Base-by-base conservation (phyloP, 2,888 invertebrate species). In the Drosophila ustulata region DNA sequence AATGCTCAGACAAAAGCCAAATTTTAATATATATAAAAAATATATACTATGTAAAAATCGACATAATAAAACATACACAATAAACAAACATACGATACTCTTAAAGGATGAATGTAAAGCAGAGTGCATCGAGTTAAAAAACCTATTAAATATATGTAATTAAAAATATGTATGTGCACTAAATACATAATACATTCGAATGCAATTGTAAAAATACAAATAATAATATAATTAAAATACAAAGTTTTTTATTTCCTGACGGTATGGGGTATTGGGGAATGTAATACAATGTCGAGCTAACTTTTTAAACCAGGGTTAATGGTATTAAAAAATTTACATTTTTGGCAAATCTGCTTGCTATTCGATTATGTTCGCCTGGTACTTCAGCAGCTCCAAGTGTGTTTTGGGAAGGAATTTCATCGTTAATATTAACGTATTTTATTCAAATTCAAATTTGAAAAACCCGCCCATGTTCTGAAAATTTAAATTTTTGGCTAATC, bases 1-100 rank as follows among this genome's bases (percentile, higher is more conserved):
- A 89, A 79, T 76, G 82, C 82, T 80, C 78, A 88, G 71, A 85
- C 57, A 37, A 79, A 86, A 73, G 75, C 75, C 75, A 82, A 85
- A 88, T 80, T 79, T 78, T 82, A 18, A 47, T 41, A 75, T n/a
- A 77, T 53, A n/a, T 0, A 13, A 71, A 70, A 68, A 71, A 63
- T 72, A 68, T 70, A 63, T 72, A 86, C 66, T 71, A 72, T 88
- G 89, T 83, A 83, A 80, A 88, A 84, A 82, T 66, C 11, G 30
- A 80, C 57, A 49, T 51, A 72, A 71, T 32, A 51, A 47, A 43
- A 50, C 51, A 66, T 61, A 51, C 43, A 51, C 3, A 43, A 32
- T 47, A 63, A 13, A 46, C 34, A 65, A n/a, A 8, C 47, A 56
- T 25, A 8, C 47, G 52, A 9, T 46, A 65, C 18, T 18, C 39